Evolutionary conservation across 2,888 invertebrate species (phyloP), one percentile per base, ranked within the genome.

Genomic region (Apocheima hispidaria): DNA sequence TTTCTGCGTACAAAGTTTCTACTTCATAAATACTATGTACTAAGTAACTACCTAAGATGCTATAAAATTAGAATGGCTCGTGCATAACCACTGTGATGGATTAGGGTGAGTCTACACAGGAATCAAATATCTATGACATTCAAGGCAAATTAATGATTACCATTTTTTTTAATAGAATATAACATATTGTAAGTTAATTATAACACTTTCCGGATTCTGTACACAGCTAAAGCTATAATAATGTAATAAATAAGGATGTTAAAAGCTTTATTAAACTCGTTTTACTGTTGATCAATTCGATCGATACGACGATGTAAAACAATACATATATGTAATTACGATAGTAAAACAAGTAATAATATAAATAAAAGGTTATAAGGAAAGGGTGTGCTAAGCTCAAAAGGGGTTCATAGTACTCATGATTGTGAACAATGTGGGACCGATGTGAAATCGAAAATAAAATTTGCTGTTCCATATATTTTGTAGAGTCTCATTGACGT

Each of bases 21-120:
- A 30, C 38, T 38, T 20, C 1, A 18, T 18, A 20, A 4, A 44
- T 9, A 16, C 4, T 33, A 16, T 30, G 21, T 5, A 43, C 26
- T 26, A 43, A 9, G 6, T 41, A 16, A 6, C 20, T 21, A 46
- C 44, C 35, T 62, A 40, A 60, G 44, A 57, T 43, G 49, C 52
- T 60, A 63, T 65, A 69, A 69, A 70, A 69, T 72, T 70, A 72
- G 60, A 64, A 67, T 58, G 52, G 63, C 57, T 59, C 56, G 50
- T 62, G 46, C 63, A 62, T 64, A 53, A 66, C 30, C 46, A 33
- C 30, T 46, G 38, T 9, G 14, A 28, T 20, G n/a, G 44, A 51
- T 46, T 30, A 61, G 46, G 55, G 36, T 36, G 36, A 18, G 49
- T 33, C 51, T 41, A 57, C 48, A 16, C 4, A 58, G 33, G 21